These are phyloP conservation scores for Eustalomyia histrio DNA, from an alignment of 2,888 invertebrate genomes.

Conservation along the genomic window DNA sequence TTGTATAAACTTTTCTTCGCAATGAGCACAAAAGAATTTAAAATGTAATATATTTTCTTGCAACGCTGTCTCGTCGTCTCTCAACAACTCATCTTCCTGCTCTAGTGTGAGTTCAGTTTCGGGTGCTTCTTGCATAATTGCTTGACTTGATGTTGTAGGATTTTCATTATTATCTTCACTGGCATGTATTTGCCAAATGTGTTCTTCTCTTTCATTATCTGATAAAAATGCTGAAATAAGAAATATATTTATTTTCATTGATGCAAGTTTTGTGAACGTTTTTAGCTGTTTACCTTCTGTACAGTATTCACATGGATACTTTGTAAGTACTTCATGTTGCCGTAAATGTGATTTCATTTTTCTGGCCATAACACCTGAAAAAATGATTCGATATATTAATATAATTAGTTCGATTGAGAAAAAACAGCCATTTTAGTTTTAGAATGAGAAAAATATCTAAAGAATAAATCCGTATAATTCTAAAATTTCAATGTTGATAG, in stretches of 20 bases:
- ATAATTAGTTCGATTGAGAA: no score
- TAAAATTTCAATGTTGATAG: no score
- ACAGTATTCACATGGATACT: constrained; percentile 63
- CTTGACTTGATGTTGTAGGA: neutral
- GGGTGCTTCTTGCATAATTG: neutral
- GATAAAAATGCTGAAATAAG: constrained; percentile 58
- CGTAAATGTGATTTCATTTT: constrained; percentile 69
- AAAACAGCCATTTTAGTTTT: no score
- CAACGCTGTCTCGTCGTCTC: neutral
- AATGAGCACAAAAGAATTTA: constrained; percentile 57
- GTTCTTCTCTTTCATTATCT: constrained; percentile 55
- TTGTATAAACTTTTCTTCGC: constrained; percentile 53
- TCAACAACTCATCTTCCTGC: neutral
- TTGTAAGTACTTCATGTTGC: constrained; percentile 61
- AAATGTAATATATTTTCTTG: constrained; percentile 17
- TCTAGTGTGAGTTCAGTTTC: neutral
- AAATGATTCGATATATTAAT: no score
- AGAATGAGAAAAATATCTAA: no score
- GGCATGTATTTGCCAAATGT: constrained; percentile 65
- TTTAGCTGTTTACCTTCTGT: constrained; percentile 45
- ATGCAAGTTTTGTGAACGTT: neutral
- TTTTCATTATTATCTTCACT: constrained; percentile 37
- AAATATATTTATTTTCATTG: neutral
- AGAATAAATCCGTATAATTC: no score
- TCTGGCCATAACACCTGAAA: constrained; percentile 68